Conservation (phyloP, 2,888 invertebrate species). For the Ectemnius cavifrons region DNA sequence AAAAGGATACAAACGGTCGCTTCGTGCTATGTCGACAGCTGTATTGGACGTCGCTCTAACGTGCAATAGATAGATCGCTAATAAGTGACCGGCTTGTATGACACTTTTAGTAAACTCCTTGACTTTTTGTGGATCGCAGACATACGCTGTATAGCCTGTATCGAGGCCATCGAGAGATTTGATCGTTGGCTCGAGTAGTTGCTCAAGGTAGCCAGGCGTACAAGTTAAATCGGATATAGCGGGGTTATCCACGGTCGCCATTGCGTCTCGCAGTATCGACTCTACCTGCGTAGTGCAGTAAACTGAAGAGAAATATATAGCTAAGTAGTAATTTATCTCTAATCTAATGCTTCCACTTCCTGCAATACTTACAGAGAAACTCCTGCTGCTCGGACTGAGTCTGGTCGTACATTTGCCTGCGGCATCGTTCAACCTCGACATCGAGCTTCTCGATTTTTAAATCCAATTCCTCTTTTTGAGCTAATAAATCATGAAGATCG, state of each 20-base stretch:
- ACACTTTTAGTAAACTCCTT: conserved; percentile 77
- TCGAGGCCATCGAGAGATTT: conserved; percentile 73
- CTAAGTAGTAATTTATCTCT: no score
- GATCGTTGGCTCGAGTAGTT: conserved; percentile 78
- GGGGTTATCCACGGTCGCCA: conserved; percentile 84
- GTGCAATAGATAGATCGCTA: conserved; percentile 83
- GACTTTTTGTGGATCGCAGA: conserved; percentile 71
- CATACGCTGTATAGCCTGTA: conserved; percentile 66
- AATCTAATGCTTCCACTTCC: neutral
- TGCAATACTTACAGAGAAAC: conserved; percentile 67
- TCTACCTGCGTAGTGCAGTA: conserved; percentile 77
- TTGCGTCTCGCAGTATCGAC: conserved; percentile 79
- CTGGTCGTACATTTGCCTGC: conserved; percentile 67
- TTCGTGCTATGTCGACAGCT: conserved; percentile 84
- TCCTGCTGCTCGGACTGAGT: conserved; percentile 70
- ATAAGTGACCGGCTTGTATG: conserved; percentile 80
- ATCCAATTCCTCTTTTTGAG: conserved; percentile 84
- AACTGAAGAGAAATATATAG: conserved; percentile 66
- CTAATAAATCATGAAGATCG: conserved; percentile 83
- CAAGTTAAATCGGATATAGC: conserved; percentile 83
- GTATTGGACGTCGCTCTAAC: conserved; percentile 89
- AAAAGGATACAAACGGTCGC: conserved; percentile 80
- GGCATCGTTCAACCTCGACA: conserved; percentile 74
- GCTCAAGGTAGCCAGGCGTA: conserved; percentile 82
- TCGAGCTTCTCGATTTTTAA: conserved; percentile 80